Conservation (phyloP, 2,113 vertebrate species). For the Beaufortia kweichowensis region DNA sequence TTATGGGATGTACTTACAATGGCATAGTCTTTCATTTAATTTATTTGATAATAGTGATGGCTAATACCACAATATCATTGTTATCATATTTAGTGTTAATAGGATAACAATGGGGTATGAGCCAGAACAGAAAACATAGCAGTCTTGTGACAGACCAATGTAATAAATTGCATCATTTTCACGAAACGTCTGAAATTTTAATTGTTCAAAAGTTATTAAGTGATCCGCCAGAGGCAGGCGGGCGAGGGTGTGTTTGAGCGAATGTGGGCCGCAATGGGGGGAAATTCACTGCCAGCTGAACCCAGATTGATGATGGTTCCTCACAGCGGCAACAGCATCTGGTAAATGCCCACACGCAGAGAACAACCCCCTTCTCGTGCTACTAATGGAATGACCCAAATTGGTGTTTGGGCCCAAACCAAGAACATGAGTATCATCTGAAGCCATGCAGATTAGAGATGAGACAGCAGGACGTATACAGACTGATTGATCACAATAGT, state of each 20-base stretch:
- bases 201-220: slow-evolving; percentile 52
- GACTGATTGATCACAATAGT: slow-evolving; percentile 39
- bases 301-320: slow-evolving; percentile 50
- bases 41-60: neutral
- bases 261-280: slow-evolving; percentile 34
- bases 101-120: neutral
- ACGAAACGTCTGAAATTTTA: neutral
- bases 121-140: neutral
- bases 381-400: slow-evolving; percentile 54
- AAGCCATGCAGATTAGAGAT: slow-evolving; percentile 36
- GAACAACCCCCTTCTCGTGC: slow-evolving; percentile 50
- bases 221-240: slow-evolving; percentile 30
- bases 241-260: slow-evolving; percentile 32
- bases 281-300: slow-evolving; percentile 43
- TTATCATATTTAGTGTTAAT: no score
- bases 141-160: neutral
- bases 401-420: slow-evolving; percentile 47
- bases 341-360: slow-evolving; percentile 51
- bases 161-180: slow-evolving; percentile 14
- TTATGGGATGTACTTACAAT: neutral
- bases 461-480: slow-evolving; percentile 35
- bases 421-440: slow-evolving; percentile 34
- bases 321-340: slow-evolving; percentile 46
- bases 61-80: no score
- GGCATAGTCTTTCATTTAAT: neutral